These are phyloP conservation scores for Agrochola lota DNA, from an alignment of 2,888 invertebrate genomes.

Conservation along the genomic window DNA sequence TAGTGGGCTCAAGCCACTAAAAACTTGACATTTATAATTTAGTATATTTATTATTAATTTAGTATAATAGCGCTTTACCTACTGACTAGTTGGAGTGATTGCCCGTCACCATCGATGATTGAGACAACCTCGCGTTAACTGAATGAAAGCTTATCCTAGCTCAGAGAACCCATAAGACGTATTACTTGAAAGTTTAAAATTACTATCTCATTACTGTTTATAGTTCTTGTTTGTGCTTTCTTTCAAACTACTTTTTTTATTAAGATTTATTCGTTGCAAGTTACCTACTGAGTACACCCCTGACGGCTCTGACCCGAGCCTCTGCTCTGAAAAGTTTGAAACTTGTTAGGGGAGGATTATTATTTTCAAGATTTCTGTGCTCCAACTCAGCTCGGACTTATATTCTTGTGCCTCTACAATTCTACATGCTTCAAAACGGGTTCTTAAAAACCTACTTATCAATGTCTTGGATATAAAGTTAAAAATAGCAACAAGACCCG, in stretches of 20 bases:
- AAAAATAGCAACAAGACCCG: constrained; percentile 53
- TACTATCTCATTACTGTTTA: constrained; percentile 17
- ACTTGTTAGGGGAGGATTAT: constrained; percentile 62
- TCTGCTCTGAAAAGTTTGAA: constrained; percentile 57
- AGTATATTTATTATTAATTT: neutral
- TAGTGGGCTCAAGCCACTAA: neutral
- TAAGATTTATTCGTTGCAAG: constrained; percentile 44
- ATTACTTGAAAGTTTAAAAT: constrained; percentile 10
- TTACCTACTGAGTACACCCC: constrained; percentile 31
- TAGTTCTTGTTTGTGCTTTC: constrained; percentile 25
- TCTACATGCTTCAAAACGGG: constrained; percentile 53
- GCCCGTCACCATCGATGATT: neutral
- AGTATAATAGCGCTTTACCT: neutral
- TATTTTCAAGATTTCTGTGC: constrained; percentile 53
- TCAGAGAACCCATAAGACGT: neutral
- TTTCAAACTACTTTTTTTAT: constrained; percentile 36
- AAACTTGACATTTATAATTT: neutral
- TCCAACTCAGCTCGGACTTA: constrained; percentile 30
- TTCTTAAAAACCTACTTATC: constrained; percentile 58
- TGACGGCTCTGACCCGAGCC: constrained; percentile 38
- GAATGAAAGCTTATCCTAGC: neutral
- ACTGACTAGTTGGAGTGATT: neutral
- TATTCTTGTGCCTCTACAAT: constrained; percentile 52
- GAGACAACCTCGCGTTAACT: neutral
- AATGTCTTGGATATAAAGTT: constrained; percentile 58